Evolutionary conservation across 2,113 vertebrate species (phyloP), one percentile per base, ranked within the genome.

Genomic region (Periophthalmodon schlosseri): DNA sequence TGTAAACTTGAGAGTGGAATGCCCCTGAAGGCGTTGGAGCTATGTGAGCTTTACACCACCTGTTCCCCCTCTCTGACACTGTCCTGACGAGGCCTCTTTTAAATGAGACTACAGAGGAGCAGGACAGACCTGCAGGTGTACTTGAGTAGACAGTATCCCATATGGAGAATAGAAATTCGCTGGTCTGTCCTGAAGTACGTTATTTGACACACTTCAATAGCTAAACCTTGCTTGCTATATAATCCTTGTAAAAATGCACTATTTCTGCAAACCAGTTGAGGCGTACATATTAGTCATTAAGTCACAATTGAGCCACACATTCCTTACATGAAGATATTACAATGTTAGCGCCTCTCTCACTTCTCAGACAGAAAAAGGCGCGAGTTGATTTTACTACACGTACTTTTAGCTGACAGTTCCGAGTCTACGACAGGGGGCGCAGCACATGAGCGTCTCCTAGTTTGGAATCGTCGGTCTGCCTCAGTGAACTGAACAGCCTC

Each of bases 401-500:
- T 18, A 46, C 23, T 63, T 24, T 52, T 10, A 0, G 76, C 39
- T 23, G 15, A 14, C 15, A 11, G 33, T 3, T 36, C 49, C 3
- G 8, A 44, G 39, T 44, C 39, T 44, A 44, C 82, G 46, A 67
- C 80, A 87, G 88, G 80, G 89, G 88, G 86, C 83, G 91, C 88
- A 83, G 68, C 72, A 50, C 77, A 79, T 54, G 60, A 69, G 64
- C 18, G 9, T 75, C 47, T 13, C 24, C 2, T 1, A 58, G 23
- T 68, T 66, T 60, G 6, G 39, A 18, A 50, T 78, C 69, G 60
- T 68, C 33, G 64, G 78, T 68, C 4, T 24, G 72, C 73, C 72
- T 79, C 80, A 52, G 49, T 79, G 74, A n/a, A 68, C 44, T 12
- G 13, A 82, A 21, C 21, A 70, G 4, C 44, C 5, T 58, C 34